Evolutionary conservation across 2,888 invertebrate species (phyloP), one percentile per base, ranked within the genome.

Genomic region (Isotomurus palustris): DNA sequence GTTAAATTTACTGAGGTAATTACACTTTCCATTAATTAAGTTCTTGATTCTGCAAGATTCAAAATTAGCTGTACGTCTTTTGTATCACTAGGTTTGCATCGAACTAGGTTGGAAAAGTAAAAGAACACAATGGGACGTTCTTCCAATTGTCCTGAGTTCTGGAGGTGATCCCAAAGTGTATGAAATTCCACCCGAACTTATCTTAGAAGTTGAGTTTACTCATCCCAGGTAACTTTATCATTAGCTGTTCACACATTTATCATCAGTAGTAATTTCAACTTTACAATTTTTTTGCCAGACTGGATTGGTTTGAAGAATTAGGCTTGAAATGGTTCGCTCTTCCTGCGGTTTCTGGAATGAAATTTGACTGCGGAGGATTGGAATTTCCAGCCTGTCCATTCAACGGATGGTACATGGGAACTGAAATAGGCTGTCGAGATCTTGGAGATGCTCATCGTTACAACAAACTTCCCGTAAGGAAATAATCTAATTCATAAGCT

Each of bases 331-430:
- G 95, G 95, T 94, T 90, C 75, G 86, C 85, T 0, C 77, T 89
- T 19, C 93, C 94, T 0, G 93, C 92, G 0, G 94, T 94, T 1
- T 86, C 93, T 2, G 83, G 81, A 72, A 93, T 94, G 91, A 81
- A 91, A 63, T 91, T 94, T 75, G 94, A 95, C 77, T 91, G 92
- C 73, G 95, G 94, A 1, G 95, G 95, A 8, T 80, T 94, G 29
- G 88, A 92, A 75, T 94, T 93, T 75, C 89, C 93, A 0, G 93
- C 88, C 0, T 87, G 88, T 40, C 91, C 94, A 25, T 94, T 95
- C 78, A 94, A 91, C 75, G 94, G 94, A 17, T 94, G 94, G 94
- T 94, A 93, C 76, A 93, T 94, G 93, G 89, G 90, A 72, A 92
- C 94, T 0, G 94, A 95, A 79, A 92, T 95, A 62, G 94, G 91